Evolutionary conservation across 2,888 invertebrate genomes (phyloP).

Genomic region (Eremobia ochroleuca): DNA sequence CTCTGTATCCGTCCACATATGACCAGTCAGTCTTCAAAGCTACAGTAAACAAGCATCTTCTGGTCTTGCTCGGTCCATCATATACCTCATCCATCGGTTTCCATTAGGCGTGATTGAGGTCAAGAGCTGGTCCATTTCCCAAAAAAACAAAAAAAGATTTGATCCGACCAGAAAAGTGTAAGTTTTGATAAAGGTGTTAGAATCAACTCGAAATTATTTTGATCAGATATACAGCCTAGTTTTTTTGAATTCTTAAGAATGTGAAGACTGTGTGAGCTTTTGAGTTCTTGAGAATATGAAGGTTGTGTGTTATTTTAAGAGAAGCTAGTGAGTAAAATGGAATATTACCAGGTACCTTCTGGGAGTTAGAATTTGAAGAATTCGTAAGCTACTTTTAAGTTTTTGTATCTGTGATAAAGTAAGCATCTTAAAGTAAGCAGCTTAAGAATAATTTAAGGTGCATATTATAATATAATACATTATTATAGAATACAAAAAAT

Average conservation of each 20-base stretch:
- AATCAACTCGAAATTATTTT: too few species aligned
- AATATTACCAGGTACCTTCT: too few species aligned
- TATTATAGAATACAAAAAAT: background rate
- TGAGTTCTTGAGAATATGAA: background rate
- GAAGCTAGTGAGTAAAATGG: background rate
- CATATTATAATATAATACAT: background rate
- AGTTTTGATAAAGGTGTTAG: background rate
- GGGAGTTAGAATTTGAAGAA: background rate
- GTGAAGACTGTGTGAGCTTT: background rate
- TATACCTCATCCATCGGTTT: background rate
- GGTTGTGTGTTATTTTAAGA: background rate
- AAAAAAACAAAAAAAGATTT: too few species aligned
- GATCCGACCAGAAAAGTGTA: background rate
- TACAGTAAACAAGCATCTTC: too few species aligned
- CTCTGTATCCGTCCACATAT: too few species aligned
- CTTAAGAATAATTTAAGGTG: background rate
- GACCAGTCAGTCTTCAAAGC: background rate
- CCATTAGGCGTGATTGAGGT: background rate
- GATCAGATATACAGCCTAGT: background rate
- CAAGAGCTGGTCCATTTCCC: background rate
- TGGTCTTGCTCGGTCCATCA: too few species aligned
- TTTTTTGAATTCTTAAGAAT: background rate
- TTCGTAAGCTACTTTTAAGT: background rate
- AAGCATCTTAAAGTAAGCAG: too few species aligned
- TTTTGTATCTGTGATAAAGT: conserved; percentile 20